Conservation (phyloP, 30 jellyfish, hydroid and myxozoan species). For the Hydractinia symbiolongicarpus region DNA sequence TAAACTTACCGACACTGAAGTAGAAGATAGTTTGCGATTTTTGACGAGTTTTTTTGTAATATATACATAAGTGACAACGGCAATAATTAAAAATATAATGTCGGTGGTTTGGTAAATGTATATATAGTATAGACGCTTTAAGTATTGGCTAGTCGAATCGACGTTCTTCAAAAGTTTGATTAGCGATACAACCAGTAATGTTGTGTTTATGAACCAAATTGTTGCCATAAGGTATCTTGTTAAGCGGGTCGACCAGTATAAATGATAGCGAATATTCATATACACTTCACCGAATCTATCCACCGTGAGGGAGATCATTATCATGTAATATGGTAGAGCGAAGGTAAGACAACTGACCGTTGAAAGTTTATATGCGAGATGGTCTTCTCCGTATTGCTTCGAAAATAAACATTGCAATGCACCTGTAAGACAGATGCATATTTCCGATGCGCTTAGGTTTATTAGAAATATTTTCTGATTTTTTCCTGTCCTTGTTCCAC, state of each 20-base stretch:
- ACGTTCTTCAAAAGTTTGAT: no score
- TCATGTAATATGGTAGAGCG: background rate
- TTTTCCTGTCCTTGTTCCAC: no score
- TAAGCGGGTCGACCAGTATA: background rate
- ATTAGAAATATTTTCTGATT: no score
- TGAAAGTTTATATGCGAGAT: no score
- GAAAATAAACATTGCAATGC: no score
- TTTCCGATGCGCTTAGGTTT: no score
- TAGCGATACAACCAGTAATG: no score
- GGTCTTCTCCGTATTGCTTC: no score
- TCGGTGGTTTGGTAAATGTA: background rate
- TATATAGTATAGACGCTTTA: background rate
- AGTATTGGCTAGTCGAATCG: no score
- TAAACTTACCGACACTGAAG: no score
- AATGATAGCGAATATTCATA: background rate
- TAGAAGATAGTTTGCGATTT: no score
- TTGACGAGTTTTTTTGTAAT: background rate
- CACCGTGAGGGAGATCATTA: background rate
- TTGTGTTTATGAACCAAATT: background rate
- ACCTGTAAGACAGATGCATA: no score
- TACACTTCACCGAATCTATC: conserved; percentile 6
- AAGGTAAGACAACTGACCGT: conserved; percentile 1
- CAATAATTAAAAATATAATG: conserved; percentile 3
- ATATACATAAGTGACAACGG: conserved; percentile 1
- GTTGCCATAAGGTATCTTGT: background rate